These are phyloP conservation scores for Aelia acuminata DNA, from an alignment of 2,888 invertebrate species.

Conservation along the genomic window DNA sequence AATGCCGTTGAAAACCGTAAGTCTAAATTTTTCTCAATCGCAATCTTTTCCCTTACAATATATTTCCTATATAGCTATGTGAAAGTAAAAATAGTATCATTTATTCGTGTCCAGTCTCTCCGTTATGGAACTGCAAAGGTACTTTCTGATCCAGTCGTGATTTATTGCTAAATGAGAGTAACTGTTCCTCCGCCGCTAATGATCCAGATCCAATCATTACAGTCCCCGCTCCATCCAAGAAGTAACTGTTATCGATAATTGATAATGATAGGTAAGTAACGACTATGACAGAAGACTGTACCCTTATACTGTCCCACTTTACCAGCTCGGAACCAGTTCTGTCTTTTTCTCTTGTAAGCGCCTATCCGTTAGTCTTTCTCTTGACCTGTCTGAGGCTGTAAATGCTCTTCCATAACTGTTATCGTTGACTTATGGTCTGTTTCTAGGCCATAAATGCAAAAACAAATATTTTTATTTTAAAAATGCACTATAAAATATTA, in stretches of 20 bases:
- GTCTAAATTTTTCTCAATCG: no score
- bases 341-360: neutral
- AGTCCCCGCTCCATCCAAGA: neutral
- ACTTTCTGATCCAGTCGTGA: neutral
- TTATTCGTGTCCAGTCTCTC: no score
- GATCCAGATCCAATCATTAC: neutral
- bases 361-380: constrained; percentile 7
- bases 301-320: neutral
- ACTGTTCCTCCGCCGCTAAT: neutral
- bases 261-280: neutral
- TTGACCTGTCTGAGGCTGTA: neutral
- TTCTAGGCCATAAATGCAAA: neutral
- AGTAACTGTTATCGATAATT: neutral
- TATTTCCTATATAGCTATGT: no score
- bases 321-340: neutral
- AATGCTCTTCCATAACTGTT: neutral
- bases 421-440: neutral
- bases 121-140: neutral
- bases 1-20: no score
- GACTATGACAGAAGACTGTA: neutral
- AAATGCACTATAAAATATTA: no score
- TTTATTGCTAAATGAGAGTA: neutral
- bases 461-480: no score
- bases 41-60: no score
- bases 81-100: no score